Conservation (phyloP, 1,140 invertebrate genomes). For the Coptotermes formosanus region DNA sequence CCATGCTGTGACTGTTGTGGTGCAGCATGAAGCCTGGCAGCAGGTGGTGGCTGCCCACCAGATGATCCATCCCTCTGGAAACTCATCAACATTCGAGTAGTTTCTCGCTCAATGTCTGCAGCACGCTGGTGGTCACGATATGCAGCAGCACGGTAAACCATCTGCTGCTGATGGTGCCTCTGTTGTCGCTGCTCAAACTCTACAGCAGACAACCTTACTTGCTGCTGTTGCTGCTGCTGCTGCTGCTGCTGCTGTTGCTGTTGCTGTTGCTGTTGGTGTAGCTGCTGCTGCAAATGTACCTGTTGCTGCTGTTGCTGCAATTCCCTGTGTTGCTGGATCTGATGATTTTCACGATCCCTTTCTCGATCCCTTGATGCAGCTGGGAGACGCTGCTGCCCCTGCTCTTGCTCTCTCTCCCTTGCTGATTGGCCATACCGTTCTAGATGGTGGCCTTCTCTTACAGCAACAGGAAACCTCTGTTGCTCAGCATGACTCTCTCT, state of each 20-base stretch:
- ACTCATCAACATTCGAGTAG: constrained; percentile 13
- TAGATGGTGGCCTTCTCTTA: constrained; percentile 19
- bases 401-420: constrained; percentile 26
- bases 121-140: constrained; percentile 45
- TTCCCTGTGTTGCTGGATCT: constrained; percentile 41
- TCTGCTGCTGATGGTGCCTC: constrained; percentile 9
- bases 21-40: constrained; percentile 35
- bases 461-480: constrained; percentile 44
- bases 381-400: neutral
- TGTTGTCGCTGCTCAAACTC: constrained; percentile 36
- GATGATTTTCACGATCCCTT: constrained; percentile 32
- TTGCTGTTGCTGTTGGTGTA: constrained; percentile 34
- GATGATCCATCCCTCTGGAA: neutral
- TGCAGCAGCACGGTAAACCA: neutral
- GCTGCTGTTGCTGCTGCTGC: constrained; percentile 40
- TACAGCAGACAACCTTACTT: constrained; percentile 42
- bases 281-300: constrained; percentile 40
- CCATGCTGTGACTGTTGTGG: constrained; percentile 42
- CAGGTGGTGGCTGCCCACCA: neutral
- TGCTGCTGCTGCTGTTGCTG: constrained; percentile 38
- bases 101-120: constrained; percentile 43
- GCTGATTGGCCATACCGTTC: neutral
- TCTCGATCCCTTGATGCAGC: constrained; percentile 20
- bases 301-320: constrained; percentile 43
- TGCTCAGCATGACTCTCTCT: constrained; percentile 48